Conservation (phyloP, 30 jellyfish, hydroid and myxozoan species). For the Mastigias papua region DNA sequence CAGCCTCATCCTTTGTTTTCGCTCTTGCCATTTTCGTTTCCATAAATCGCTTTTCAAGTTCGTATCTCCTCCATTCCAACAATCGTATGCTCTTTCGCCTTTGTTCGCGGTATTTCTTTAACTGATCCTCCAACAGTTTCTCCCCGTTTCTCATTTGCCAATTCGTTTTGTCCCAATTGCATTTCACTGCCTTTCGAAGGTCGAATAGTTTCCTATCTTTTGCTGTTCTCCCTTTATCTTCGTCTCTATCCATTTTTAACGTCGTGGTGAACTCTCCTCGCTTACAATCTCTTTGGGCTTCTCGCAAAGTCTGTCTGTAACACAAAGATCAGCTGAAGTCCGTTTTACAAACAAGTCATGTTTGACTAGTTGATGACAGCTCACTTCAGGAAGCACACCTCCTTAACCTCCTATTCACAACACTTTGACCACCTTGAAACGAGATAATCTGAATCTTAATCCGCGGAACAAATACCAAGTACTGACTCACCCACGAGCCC, state of each 20-base stretch:
- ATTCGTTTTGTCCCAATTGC: slow-evolving; percentile 31
- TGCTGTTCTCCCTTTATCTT: not conserved
- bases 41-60: slow-evolving; percentile 6
- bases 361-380: slow-evolving; percentile 7
- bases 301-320: too few relatives aligned
- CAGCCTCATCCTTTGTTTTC: not conserved
- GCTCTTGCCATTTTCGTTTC: not conserved
- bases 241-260: not conserved
- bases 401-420: not conserved
- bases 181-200: slow-evolving; percentile 28
- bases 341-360: not conserved
- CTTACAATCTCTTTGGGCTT: too few relatives aligned
- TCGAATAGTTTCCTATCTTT: not conserved
- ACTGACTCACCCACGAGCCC: too few relatives aligned
- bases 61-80: slow-evolving; percentile 6
- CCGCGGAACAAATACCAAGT: too few relatives aligned
- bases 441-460: not conserved
- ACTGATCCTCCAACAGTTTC: slow-evolving; percentile 22
- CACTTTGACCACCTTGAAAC: not conserved
- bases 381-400: not conserved
- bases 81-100: not conserved
- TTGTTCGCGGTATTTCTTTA: slow-evolving; percentile 24
- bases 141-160: slow-evolving; percentile 39
- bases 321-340: too few relatives aligned
- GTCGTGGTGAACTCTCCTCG: not conserved